These are phyloP conservation scores for Drosophila paulistorum DNA, from an alignment of 1,140 invertebrate species.

Conservation along the genomic window DNA sequence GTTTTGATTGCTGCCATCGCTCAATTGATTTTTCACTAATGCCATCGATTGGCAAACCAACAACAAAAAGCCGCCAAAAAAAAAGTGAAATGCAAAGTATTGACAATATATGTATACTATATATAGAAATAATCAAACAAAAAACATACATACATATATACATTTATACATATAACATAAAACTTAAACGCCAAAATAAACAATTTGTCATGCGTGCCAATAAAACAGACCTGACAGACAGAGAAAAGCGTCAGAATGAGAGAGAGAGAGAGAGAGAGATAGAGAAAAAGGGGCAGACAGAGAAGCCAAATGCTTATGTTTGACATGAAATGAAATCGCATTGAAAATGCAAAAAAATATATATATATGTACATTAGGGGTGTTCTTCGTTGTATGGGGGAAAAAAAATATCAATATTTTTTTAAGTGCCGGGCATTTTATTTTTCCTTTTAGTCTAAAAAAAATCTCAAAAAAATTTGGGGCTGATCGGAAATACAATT, in stretches of 20 bases:
- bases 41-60: slow-evolving; percentile 66
- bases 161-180: slow-evolving; percentile 4
- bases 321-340: slow-evolving; percentile 68
- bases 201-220: slow-evolving; percentile 57
- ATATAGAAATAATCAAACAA: slow-evolving; percentile 20
- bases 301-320: slow-evolving; percentile 56
- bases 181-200: slow-evolving; percentile 66
- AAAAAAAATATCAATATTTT: too few relatives aligned
- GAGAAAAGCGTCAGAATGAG: background rate
- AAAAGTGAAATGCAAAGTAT: slow-evolving; percentile 77
- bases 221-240: slow-evolving; percentile 2
- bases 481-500: too few relatives aligned
- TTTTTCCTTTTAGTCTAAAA: too few relatives aligned
- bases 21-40: slow-evolving; percentile 81
- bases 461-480: too few relatives aligned
- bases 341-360: slow-evolving; percentile 41
- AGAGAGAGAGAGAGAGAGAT: slow-evolving; percentile 12
- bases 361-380: too few relatives aligned
- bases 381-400: too few relatives aligned
- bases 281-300: slow-evolving; percentile 24
- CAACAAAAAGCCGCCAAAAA: slow-evolving; percentile 34
- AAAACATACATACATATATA: background rate
- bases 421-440: too few relatives aligned
- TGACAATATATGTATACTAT: slow-evolving; percentile 30
- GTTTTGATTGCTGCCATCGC: slow-evolving; percentile 78